Evolutionary conservation across 1,140 invertebrate species (phyloP).

Genomic region (Diorhabda sublineata): DNA sequence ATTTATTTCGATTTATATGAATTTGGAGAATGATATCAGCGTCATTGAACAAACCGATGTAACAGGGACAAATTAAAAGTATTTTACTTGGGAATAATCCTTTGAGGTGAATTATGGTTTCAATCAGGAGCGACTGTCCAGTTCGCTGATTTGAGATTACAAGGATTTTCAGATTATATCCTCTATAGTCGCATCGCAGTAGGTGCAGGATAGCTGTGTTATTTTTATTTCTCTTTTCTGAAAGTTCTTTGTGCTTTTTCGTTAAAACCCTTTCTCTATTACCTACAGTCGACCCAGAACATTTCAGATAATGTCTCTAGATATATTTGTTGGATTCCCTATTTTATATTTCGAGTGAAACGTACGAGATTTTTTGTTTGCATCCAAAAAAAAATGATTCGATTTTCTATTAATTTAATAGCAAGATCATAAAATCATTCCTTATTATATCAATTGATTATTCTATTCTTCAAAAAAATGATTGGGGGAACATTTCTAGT

Average conservation of each 20-base stretch:
- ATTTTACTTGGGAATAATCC: slow-evolving; percentile 11
- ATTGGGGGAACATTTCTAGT: too few species aligned
- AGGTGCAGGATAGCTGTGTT: slow-evolving; percentile 5
- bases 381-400: too few species aligned
- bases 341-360: too few species aligned
- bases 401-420: too few species aligned
- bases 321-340: not conserved
- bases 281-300: not conserved
- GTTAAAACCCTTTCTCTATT: not conserved
- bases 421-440: too few species aligned
- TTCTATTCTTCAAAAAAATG: too few species aligned
- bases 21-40: not conserved
- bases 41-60: not conserved
- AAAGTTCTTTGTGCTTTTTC: not conserved
- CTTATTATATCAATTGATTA: too few species aligned
- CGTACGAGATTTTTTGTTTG: too few species aligned
- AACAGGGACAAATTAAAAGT: slow-evolving; percentile 1
- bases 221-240: not conserved
- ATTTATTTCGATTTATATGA: too few species aligned
- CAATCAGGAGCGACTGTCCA: slow-evolving; percentile 11
- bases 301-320: not conserved
- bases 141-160: slow-evolving; percentile 10
- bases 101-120: slow-evolving; percentile 9
- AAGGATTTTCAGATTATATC: slow-evolving; percentile 7
- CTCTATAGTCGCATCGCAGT: not conserved